Evolutionary conservation across 2,888 invertebrate species (phyloP).

Genomic region (Phortica magna): DNA sequence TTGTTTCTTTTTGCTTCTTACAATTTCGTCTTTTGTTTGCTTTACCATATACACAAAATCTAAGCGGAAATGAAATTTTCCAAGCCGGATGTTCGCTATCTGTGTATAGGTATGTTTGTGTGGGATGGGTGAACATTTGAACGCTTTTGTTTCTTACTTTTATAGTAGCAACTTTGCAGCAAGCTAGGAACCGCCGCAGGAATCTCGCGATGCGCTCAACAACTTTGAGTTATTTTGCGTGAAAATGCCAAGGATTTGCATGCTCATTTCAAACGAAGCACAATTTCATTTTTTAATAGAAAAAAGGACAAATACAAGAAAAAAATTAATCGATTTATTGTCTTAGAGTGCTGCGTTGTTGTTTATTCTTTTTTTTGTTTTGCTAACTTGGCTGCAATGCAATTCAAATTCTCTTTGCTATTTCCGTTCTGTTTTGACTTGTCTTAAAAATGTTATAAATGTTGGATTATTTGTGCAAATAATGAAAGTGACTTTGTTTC

Average conservation of each 20-base stretch:
- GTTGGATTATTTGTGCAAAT: not conserved
- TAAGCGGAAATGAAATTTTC: slow-evolving; percentile 31
- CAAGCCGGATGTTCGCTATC: slow-evolving; percentile 6
- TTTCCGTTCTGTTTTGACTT: not conserved
- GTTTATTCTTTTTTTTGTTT: too few relatives aligned
- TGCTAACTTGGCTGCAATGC: not conserved
- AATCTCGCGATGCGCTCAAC: not conserved
- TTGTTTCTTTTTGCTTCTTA: not conserved
- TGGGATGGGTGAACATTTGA: slow-evolving; percentile 13
- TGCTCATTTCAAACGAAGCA: slow-evolving; percentile 40
- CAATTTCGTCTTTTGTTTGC: slow-evolving; percentile 22
- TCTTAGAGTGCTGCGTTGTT: slow-evolving; percentile 29
- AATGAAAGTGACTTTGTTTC: not conserved
- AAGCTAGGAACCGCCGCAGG: not conserved
- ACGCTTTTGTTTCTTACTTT: not conserved
- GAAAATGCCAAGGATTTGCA: slow-evolving; percentile 63
- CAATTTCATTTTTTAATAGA: not conserved
- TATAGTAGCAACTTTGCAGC: not conserved
- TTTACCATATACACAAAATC: not conserved
- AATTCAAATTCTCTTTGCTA: not conserved
- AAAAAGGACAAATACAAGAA: too few relatives aligned
- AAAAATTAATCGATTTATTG: slow-evolving; percentile 49
- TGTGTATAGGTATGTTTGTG: slow-evolving; percentile 17
- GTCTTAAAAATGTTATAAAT: not conserved
- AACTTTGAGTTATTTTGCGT: slow-evolving; percentile 30